Percentiles rank a stretch among this genome's conserved stretches.
These are phyloP conservation scores for Tromatobia lineatoria DNA, from an alignment of 2,888 invertebrate species.

Conservation along the genomic window DNA sequence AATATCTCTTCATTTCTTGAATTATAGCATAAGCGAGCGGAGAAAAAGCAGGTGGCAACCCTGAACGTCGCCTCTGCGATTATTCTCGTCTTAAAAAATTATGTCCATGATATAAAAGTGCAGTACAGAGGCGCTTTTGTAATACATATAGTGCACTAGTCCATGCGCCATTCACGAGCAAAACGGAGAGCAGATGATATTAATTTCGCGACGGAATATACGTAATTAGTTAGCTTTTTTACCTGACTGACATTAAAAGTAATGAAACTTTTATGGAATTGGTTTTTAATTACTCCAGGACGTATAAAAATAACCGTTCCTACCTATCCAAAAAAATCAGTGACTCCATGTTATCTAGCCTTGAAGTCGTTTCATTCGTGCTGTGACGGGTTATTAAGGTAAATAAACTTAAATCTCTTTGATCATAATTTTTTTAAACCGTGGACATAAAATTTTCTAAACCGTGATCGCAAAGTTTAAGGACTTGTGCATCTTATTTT, in stretches of 20 bases:
- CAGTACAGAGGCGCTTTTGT: constrained; percentile 31
- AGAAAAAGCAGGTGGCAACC: constrained; percentile 20
- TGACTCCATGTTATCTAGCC: not conserved
- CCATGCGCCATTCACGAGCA: not conserved
- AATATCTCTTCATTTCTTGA: constrained; percentile 59
- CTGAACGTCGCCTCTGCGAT: constrained; percentile 48
- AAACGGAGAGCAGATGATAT: constrained; percentile 55
- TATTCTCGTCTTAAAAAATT: constrained; percentile 69
- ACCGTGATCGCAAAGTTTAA: not conserved
- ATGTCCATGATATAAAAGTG: constrained; percentile 67
- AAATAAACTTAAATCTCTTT: not conserved
- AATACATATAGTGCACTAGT: constrained; percentile 1
- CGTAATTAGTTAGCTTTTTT: constrained; percentile 12
- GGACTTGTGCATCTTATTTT: not conserved
- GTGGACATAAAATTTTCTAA: no score
- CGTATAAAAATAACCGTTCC: not conserved
- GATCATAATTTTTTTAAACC: no score
- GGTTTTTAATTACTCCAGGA: not conserved
- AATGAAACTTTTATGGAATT: constrained; percentile 11
- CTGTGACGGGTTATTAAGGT: not conserved
- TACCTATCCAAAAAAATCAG: not conserved
- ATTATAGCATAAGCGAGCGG: constrained; percentile 40
- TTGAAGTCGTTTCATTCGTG: not conserved
- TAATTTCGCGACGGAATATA: constrained; percentile 61
- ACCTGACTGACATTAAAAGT: not conserved